Evolutionary conservation across 1,140 invertebrate species (phyloP), one percentile per base, ranked within the genome.

Genomic region (Papilio aristodemus): DNA sequence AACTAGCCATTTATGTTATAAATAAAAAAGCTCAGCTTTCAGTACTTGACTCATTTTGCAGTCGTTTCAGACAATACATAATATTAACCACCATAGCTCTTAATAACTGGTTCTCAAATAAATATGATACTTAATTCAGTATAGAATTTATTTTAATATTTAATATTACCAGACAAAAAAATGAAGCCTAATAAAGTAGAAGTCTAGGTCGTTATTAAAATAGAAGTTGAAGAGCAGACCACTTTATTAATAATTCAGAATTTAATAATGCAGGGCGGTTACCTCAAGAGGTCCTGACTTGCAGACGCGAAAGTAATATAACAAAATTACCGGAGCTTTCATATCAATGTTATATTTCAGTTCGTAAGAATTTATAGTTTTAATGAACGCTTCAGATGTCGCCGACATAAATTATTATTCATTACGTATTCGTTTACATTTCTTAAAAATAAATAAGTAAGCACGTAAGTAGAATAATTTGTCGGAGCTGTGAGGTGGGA

Each of bases 191-290:
- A 62, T 62, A 62, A 62, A 62, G 59, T 62, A 37, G 32, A 39
- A 38, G 62, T 25, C 62, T 43, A 19, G 38, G 11, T 14, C 62
- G 19, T 43, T 64, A 64, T 64, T 64, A 46, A 46, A 64, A 46
- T 25, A 43, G 13, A 32, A 22, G 39, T 32, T 25, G 38, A 46
- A 11, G 62, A 64, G 11, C 14, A 64, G 62, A 64, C 38, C 62
- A 64, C 62, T 64, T 46, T 64, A 46, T 64, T 64, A 64, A 46
- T 64, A 64, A 64, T 64, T 39, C 22, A 64, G 39, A 43, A 64
- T 64, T 64, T 64, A 64, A 64, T 64, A 64, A 64, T 64, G 62
- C 38, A 41, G 39, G 59, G n/a, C 59, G 62, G 38, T 64, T 64
- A 46, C 38, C 39, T 64, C 25, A 64, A 64, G 62, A 32, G 62